Evolutionary conservation across 2,113 vertebrate species (phyloP).

Genomic region (Pluvialis apricaria): DNA sequence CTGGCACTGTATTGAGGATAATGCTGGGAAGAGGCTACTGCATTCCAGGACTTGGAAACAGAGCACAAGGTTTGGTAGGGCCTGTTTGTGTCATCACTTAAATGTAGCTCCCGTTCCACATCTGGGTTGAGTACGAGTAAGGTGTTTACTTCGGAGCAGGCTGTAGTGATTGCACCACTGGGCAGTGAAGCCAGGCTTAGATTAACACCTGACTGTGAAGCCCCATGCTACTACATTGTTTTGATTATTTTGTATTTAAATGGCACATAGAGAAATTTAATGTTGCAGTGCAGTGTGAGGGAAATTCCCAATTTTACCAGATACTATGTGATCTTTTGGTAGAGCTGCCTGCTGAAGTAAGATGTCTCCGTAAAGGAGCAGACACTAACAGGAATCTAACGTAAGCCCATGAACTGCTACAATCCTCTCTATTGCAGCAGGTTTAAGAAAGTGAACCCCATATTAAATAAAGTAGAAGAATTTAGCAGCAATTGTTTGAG

Average conservation of each 20-base stretch:
- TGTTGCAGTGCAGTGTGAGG: background rate
- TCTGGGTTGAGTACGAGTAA: background rate
- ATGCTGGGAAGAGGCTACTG: background rate
- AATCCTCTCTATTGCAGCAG: background rate
- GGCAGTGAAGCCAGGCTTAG: background rate
- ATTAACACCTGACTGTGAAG: background rate
- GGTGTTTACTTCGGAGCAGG: background rate
- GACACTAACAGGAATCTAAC: background rate
- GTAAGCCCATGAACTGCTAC: background rate
- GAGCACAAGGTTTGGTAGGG: background rate
- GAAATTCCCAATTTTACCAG: background rate
- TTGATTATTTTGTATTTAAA: background rate
- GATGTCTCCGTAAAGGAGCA: background rate
- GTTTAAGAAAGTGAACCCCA: background rate
- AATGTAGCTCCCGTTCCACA: background rate
- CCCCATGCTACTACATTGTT: background rate
- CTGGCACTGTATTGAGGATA: background rate
- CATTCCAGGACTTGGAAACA: background rate
- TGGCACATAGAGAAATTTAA: background rate
- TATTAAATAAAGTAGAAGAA: background rate
- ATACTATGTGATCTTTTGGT: background rate
- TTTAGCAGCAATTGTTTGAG: background rate
- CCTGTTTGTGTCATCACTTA: background rate
- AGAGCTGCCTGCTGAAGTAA: background rate
- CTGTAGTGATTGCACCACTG: background rate